Conservation (phyloP, 2,113 vertebrate species). For the Indicator maculatus region DNA sequence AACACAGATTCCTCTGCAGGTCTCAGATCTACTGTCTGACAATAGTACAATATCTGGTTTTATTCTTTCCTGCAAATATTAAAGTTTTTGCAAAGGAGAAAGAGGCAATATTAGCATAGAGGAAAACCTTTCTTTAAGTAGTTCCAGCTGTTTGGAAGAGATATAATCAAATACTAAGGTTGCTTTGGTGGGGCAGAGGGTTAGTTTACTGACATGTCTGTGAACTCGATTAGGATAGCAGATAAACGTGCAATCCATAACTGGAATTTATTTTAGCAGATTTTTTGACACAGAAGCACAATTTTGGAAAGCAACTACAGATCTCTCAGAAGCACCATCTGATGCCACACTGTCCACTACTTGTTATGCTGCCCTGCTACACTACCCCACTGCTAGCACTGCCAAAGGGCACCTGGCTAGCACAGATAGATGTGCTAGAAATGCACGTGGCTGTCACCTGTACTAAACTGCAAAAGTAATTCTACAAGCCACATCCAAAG, state of each 20-base stretch:
- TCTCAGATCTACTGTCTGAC: background rate
- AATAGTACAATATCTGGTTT: background rate
- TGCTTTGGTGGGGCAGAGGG: background rate
- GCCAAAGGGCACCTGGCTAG: background rate
- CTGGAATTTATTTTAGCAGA: background rate
- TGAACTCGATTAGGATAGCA: background rate
- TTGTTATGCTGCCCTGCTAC: background rate
- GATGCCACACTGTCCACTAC: background rate
- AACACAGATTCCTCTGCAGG: background rate
- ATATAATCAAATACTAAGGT: background rate
- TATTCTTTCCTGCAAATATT: background rate
- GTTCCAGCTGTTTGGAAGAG: background rate
- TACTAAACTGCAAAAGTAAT: background rate
- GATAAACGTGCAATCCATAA: background rate
- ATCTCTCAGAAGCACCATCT: background rate
- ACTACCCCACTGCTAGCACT: background rate
- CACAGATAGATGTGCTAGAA: fast-evolving
- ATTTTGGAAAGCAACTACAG: background rate
- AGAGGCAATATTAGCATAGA: background rate
- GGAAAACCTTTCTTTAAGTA: background rate
- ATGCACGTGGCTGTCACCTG: background rate
- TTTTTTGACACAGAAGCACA: background rate
- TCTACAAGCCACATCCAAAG: background rate
- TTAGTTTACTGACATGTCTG: background rate
- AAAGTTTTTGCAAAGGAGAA: background rate